Conservation (phyloP, 2,888 invertebrate species). For the Oligia fasciuncula region DNA sequence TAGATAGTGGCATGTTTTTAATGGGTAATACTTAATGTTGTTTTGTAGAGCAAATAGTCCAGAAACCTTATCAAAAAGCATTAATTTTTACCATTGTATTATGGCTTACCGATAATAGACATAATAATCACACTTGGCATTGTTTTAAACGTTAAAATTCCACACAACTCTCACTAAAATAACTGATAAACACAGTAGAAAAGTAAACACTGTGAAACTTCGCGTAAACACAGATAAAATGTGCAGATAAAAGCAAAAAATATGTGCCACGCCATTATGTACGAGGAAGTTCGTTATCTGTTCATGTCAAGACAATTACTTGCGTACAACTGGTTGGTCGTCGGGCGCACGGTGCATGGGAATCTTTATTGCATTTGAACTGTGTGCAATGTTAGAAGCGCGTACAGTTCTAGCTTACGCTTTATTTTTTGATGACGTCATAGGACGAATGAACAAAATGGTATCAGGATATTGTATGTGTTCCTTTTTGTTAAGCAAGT, state of each 20-base stretch:
- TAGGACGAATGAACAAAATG: conserved; percentile 7
- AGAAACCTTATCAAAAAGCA: background rate
- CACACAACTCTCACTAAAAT: conserved; percentile 38
- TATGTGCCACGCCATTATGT: conserved; percentile 53
- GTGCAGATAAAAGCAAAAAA: conserved; percentile 49
- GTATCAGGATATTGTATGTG: background rate
- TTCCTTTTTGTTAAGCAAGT: background rate
- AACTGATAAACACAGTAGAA: conserved; percentile 27
- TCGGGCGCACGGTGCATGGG: conserved; percentile 51
- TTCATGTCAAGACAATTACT: conserved; percentile 55
- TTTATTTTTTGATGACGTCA: conserved; percentile 44
- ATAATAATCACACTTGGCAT: background rate
- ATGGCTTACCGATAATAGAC: background rate
- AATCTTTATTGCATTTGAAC: conserved; percentile 61
- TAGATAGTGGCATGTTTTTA: background rate
- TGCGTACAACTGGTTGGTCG: conserved; percentile 41
- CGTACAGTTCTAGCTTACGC: conserved; percentile 44
- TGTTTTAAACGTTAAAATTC: background rate
- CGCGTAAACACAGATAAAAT: conserved; percentile 38
- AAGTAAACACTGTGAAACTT: conserved; percentile 50
- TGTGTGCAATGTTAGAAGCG: conserved; percentile 42
- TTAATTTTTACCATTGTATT: background rate
- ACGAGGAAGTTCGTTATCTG: conserved; percentile 61
- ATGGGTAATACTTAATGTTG: too few relatives aligned
- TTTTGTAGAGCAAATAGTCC: background rate